phyloP scores from a whole-genome alignment of 2,113 vertebrate genomes.

The Neoarius graeffei region DNA sequence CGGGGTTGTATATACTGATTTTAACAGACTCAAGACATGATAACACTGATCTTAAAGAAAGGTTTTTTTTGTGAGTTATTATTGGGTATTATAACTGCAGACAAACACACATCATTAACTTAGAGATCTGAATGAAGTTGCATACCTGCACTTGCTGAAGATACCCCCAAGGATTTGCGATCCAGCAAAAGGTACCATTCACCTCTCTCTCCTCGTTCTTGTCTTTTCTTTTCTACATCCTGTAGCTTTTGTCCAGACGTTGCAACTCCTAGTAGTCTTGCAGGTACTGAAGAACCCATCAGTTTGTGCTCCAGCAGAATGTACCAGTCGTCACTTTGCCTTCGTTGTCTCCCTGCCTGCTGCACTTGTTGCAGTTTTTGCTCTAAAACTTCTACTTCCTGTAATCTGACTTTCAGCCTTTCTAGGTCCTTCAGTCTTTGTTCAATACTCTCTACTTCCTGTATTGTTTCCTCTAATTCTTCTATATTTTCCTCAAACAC shows the following conservation, averaged over 20 bases:
- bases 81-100: background rate
- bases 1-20: background rate
- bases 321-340: slow-evolving; percentile 46
- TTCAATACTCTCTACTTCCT: slow-evolving; percentile 41
- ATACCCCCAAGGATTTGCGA: background rate
- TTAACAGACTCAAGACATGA: background rate
- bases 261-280: background rate
- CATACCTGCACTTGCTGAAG: slow-evolving; percentile 34
- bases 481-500: slow-evolving; percentile 37
- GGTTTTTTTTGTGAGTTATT: background rate
- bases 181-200: slow-evolving; percentile 39
- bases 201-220: background rate
- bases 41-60: background rate
- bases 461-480: slow-evolving; percentile 42
- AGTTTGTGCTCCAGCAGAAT: slow-evolving; percentile 33
- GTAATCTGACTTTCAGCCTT: slow-evolving; percentile 52
- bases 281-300: background rate
- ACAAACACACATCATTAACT: background rate
- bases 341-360: background rate
- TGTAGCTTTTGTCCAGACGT: slow-evolving; percentile 7
- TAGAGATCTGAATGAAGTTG: background rate
- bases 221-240: background rate
- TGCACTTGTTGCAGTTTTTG: slow-evolving; percentile 22
- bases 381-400: slow-evolving; percentile 56
- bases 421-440: slow-evolving; percentile 42